Evolutionary conservation across 2,113 vertebrate species (phyloP).

Genomic region (Platysternon megacephalum): DNA sequence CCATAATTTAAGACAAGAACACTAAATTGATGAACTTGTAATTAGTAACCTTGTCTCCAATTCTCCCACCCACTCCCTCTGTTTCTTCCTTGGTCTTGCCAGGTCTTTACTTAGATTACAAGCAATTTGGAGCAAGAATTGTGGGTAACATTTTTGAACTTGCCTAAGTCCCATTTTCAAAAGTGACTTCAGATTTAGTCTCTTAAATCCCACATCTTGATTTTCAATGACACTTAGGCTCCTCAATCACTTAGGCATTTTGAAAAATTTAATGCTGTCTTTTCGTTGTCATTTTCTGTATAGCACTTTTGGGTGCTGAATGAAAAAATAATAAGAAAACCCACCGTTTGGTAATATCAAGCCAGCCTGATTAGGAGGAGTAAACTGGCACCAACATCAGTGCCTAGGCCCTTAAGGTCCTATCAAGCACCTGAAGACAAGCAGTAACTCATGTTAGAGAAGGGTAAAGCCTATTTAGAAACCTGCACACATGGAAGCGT

Average conservation of each 20-base stretch:
- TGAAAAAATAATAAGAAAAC: neutral
- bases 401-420: neutral
- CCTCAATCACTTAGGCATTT: neutral
- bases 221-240: neutral
- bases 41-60: neutral
- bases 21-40: neutral
- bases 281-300: neutral
- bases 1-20: neutral
- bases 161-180: neutral
- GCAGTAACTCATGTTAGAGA: neutral
- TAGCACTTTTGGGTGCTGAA: neutral
- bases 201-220: neutral
- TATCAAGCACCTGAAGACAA: neutral
- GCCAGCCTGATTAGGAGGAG: neutral
- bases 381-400: neutral
- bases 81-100: neutral
- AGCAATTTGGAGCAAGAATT: neutral
- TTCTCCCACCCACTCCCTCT: neutral
- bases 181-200: neutral
- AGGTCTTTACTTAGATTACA: neutral
- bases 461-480: neutral
- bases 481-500: neutral
- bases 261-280: neutral
- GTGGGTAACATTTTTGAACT: neutral
- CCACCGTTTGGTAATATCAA: neutral